A percentile compares a stretch with the other conserved stretches of the same genome.
Evolutionary conservation across 2,797 vertebrate species (phyloP).

Genomic region (Sylvia borin): DNA sequence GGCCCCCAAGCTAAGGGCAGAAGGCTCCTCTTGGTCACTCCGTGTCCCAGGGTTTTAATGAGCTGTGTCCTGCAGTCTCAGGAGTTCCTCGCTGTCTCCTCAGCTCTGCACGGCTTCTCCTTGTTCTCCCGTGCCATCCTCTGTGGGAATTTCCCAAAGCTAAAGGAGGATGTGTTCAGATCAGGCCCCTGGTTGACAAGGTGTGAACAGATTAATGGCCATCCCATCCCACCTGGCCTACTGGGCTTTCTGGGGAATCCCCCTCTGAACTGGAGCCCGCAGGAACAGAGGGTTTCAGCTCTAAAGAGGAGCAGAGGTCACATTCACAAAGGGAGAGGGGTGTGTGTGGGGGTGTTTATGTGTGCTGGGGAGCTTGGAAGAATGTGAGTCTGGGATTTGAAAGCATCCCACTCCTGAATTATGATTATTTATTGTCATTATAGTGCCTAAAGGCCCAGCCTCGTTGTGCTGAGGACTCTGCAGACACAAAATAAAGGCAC

Average conservation of each 20-base stretch:
- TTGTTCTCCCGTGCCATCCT: background rate
- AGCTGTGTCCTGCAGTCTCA: background rate
- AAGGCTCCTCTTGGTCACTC: accelerated
- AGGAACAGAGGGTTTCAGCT: background rate
- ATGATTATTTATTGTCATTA: constrained; percentile 52
- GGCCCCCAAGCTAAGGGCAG: background rate
- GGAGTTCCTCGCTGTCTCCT: background rate
- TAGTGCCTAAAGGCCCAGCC: constrained; percentile 9
- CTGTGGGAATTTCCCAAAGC: constrained; percentile 26
- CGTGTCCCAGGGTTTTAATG: background rate
- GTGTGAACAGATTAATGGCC: constrained; percentile 59
- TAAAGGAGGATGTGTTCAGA: background rate
- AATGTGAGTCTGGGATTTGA: constrained; percentile 43
- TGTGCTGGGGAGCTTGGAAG: constrained; percentile 5
- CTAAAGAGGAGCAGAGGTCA: constrained; percentile 41
- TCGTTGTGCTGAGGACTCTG: background rate
- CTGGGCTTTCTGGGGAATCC: constrained; percentile 21
- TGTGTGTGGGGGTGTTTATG: background rate
- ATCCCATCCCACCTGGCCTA: constrained; percentile 17
- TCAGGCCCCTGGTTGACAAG: constrained; percentile 38
- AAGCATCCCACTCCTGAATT: constrained; percentile 28
- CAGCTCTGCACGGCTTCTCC: background rate
- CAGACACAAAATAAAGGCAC: constrained; percentile 3
- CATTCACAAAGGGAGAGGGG: background rate
- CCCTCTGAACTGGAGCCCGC: background rate